These are phyloP conservation scores for Dryas iulia DNA, from an alignment of 1,140 invertebrate genomes.

Conservation along the genomic window DNA sequence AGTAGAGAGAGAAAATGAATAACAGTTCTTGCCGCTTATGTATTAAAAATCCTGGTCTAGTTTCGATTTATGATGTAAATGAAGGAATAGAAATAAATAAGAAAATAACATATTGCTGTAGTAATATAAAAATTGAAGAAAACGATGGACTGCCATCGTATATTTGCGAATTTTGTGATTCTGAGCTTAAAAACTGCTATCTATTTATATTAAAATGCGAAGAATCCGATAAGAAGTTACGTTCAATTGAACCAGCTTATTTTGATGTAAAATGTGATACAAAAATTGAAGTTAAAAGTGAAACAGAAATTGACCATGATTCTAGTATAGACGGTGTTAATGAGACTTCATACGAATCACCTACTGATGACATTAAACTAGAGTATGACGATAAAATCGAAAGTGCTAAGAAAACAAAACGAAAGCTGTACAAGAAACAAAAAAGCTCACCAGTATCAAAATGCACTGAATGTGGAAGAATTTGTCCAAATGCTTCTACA, in stretches of 20 bases:
- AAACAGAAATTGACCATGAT: constrained; percentile 27
- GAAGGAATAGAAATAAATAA: constrained; percentile 36
- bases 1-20: constrained; percentile 37
- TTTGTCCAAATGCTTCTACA: constrained; percentile 70
- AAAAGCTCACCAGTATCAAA: constrained; percentile 49
- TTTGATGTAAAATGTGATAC: constrained; percentile 5
- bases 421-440: constrained; percentile 12
- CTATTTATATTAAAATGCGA: constrained; percentile 62
- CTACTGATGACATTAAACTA: constrained; percentile 9
- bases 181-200: constrained; percentile 47
- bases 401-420: constrained; percentile 23
- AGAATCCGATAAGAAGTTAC: constrained; percentile 52
- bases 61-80: constrained; percentile 43
- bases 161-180: constrained; percentile 51
- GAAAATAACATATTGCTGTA: constrained; percentile 62
- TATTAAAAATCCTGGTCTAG: constrained; percentile 45
- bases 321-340: constrained; percentile 14
- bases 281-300: constrained; percentile 31
- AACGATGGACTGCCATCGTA: constrained; percentile 47
- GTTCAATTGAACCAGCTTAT: constrained; percentile 22
- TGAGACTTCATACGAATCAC: constrained; percentile 18
- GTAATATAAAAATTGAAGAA: constrained; percentile 45
- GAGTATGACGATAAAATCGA: constrained; percentile 17
- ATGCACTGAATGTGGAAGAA: constrained; percentile 83
- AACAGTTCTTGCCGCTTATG: constrained; percentile 56